Evolutionary conservation across 2,113 vertebrate species (phyloP).

Genomic region (Callipepla californica): DNA sequence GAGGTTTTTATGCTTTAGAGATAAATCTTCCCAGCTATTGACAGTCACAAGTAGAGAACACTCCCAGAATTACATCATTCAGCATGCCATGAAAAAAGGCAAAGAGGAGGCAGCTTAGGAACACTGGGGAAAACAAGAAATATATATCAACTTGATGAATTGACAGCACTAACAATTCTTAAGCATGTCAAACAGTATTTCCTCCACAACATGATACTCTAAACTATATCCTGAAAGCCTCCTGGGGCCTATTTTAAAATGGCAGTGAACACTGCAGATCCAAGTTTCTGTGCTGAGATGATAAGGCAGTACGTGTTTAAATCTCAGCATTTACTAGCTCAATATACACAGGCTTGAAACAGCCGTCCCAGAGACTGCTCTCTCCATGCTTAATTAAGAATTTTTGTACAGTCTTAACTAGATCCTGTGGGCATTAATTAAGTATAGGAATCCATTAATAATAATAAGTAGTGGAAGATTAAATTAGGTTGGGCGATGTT

Average conservation of each 20-base stretch:
- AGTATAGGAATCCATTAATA: neutral
- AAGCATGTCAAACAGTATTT: neutral
- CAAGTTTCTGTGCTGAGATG: neutral
- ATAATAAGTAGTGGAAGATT: neutral
- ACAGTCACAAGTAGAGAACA: neutral
- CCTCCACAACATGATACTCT: neutral
- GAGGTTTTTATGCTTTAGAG: neutral
- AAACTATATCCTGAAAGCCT: neutral
- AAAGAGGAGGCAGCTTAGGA: neutral
- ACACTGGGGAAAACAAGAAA: neutral
- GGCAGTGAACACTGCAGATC: neutral
- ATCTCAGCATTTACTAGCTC: neutral
- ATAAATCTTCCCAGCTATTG: constrained; percentile 6
- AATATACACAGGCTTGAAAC: neutral
- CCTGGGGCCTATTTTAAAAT: neutral
- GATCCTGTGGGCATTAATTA: neutral
- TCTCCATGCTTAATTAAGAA: neutral
- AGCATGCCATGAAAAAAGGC: neutral
- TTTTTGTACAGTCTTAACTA: neutral
- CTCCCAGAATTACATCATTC: constrained; percentile 36
- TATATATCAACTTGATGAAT: constrained; percentile 43
- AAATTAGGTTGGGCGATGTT: neutral
- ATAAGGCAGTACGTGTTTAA: neutral
- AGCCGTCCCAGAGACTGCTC: neutral
- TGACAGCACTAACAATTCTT: neutral